phyloP scores from a whole-genome alignment of 2,888 invertebrate genomes.

The Netelia fuscicornis region DNA sequence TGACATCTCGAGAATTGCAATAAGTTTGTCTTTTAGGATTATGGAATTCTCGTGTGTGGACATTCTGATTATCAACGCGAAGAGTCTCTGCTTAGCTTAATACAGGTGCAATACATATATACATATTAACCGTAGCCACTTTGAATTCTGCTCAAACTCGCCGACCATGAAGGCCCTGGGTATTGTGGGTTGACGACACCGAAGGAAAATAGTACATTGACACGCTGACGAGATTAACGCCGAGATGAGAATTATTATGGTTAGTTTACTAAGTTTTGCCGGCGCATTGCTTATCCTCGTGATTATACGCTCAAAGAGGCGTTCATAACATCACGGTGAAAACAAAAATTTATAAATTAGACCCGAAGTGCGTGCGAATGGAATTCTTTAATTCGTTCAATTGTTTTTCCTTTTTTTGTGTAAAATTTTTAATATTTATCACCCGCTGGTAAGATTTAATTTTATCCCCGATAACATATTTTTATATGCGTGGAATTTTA shows the following conservation, averaged over 20 bases:
- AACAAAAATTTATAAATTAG: constrained; percentile 1
- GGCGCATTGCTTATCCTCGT: constrained; percentile 39
- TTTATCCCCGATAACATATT: neutral
- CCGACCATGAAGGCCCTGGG: constrained; percentile 35
- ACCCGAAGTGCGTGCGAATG: constrained; percentile 24
- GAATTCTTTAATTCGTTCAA: neutral
- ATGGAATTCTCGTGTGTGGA: constrained; percentile 40
- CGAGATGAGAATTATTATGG: constrained; percentile 59
- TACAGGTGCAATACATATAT: neutral
- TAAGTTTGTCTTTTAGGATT: constrained; percentile 39
- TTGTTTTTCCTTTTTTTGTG: neutral
- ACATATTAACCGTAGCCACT: neutral
- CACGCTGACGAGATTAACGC: constrained; percentile 66
- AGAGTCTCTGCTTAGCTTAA: neutral
- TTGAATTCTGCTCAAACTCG: constrained; percentile 20
- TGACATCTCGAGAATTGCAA: neutral
- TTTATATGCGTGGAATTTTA: constrained; percentile 48
- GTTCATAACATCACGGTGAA: neutral
- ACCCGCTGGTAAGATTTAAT: neutral
- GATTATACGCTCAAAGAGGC: constrained; percentile 20
- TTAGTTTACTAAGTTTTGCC: constrained; percentile 47
- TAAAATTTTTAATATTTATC: constrained; percentile 13
- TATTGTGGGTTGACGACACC: constrained; percentile 58
- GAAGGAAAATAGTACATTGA: constrained; percentile 56
- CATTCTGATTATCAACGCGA: constrained; percentile 38